Base-by-base conservation (phyloP, 2,888 invertebrate genomes). In the Drosophila stalkeri region DNA sequence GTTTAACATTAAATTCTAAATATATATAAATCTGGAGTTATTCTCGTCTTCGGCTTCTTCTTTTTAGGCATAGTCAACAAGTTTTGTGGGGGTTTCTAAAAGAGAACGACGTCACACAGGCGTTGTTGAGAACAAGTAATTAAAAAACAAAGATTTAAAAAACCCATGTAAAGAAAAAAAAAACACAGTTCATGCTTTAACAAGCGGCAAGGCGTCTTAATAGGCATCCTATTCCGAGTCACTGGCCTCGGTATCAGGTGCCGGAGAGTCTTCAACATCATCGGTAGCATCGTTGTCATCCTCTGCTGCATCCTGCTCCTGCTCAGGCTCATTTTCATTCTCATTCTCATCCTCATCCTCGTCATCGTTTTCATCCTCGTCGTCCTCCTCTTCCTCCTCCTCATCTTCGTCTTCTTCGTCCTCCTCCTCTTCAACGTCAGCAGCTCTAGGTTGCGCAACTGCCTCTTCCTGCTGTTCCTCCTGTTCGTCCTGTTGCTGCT, bases 151-250 rank as follows among this genome's bases (percentile, higher is more conserved):
- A n/a, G 5, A 2, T 1, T 39, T 2, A n/a, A 16, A 49, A 37
- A 63, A 35, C 16, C 18, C 9, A 27, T 35, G 11, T n/a, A 20
- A 16, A 44, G 43, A 44, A 47, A 47, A 49, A 47, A 49, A 47
- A 33, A 52, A 14, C 37, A 47, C 60, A 52, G 51, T 44, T 47
- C 20, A 18, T 35, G 77, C 62, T 65, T 56, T 57, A 55, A 31
- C 43, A 64, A 74, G 49, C 63, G 41, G 14, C 75, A 79, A 56
- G 68, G 69, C 57, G 49, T 68, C 46, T 39, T 68, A 75, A 23
- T 75, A 57, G 70, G 52, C 63, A 69, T 52, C 60, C 31, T 20
- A 20, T 3, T 75, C 80, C n/a, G 71, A 64, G 12, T 74, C 74
- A 11, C 57, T 71, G 46, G 39, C 56, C 16, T 73, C 74, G 18